Evolutionary conservation across 2,113 vertebrate genomes (phyloP), one percentile per base, ranked within the genome.

Genomic region (Oreocharis arfaki): DNA sequence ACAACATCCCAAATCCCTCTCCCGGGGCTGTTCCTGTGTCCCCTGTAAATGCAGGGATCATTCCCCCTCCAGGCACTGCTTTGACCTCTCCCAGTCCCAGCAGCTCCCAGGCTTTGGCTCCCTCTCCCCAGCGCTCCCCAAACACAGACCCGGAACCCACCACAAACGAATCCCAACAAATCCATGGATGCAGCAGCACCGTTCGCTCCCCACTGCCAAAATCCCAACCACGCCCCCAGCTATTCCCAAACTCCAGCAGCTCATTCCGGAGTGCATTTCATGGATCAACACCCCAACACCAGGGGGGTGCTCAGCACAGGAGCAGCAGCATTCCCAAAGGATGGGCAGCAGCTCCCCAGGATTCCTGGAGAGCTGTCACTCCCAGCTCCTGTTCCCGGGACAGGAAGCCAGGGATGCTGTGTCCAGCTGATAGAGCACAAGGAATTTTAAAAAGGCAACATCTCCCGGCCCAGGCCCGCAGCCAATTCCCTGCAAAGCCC

Each of bases 401-500:
- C 96, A 88, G 96, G 95, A 97, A 97, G 82, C 8, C 0, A 21
- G 46, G 85, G 90, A 23, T 50, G 85, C 94, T 95, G 92, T 3
- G 13, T 64, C 57, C 94, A 90, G 60, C 95, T 85, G 95, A 97
- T 95, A 94, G 78, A 1, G 71, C 79, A 69, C 37, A 18, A 61
- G 85, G 90, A 80, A 93, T 95, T 94, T 90, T 86, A 20, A 80
- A 90, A 61, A 94, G 88, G 32, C 81, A 49, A 41, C 60, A 16
- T 55, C 84, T 37, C 42, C 86, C 1, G 41, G 12, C 87, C 47
- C 87, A 17, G 70, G 94, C 81, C 78, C 6, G 9, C 15, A 56
- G 92, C 94, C 95, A 96, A 84, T 20, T 76, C n/a, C 70, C 88
- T 80, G 83, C 94, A 89, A 93, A 95, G 61, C 65, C 65, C 78